These are phyloP conservation scores for Matsumyia berberina DNA, from an alignment of 2,888 invertebrate genomes.

Conservation along the genomic window DNA sequence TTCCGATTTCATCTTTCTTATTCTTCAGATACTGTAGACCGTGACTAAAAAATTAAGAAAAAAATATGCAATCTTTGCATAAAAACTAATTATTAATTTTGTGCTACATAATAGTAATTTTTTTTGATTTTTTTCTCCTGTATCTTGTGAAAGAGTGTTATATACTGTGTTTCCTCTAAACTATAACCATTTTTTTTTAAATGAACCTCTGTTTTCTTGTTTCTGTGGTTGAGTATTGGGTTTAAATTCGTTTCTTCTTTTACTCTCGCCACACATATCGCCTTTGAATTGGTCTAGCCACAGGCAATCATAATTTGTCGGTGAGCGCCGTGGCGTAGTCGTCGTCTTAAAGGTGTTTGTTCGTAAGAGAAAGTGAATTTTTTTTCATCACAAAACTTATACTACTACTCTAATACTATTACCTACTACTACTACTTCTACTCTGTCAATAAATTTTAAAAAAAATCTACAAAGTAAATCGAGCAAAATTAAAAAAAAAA, in stretches of 20 bases:
- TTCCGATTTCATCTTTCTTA: constrained; percentile 14
- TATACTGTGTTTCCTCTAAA: constrained; percentile 34
- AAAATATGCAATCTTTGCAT: constrained; percentile 47
- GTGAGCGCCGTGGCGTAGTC: constrained; percentile 61
- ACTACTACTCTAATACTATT: constrained; percentile 8
- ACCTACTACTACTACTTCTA: constrained; percentile 15
- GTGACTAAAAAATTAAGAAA: constrained; percentile 42
- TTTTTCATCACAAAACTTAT: constrained; percentile 4
- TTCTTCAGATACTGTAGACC: constrained; percentile 20
- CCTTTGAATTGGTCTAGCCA: constrained; percentile 64
- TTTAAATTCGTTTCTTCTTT: constrained; percentile 59
- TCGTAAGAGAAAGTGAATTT: constrained; percentile 71
- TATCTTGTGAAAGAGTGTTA: constrained; percentile 35
- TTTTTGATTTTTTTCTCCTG: constrained; percentile 16
- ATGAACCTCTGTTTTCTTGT: constrained; percentile 52
- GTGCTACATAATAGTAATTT: constrained; percentile 25
- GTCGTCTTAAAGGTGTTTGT: constrained; percentile 59
- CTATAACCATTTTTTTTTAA: constrained; percentile 38
- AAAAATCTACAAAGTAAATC: background rate
- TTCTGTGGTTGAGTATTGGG: constrained; percentile 64
- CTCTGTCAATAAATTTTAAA: constrained; percentile 35
- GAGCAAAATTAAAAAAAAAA: background rate
- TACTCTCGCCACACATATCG: constrained; percentile 34
- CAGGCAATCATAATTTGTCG: constrained; percentile 71
- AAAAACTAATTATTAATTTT: constrained; percentile 17